phyloP scores from a whole-genome alignment of 1,140 invertebrate genomes.

The Samia ricini region DNA sequence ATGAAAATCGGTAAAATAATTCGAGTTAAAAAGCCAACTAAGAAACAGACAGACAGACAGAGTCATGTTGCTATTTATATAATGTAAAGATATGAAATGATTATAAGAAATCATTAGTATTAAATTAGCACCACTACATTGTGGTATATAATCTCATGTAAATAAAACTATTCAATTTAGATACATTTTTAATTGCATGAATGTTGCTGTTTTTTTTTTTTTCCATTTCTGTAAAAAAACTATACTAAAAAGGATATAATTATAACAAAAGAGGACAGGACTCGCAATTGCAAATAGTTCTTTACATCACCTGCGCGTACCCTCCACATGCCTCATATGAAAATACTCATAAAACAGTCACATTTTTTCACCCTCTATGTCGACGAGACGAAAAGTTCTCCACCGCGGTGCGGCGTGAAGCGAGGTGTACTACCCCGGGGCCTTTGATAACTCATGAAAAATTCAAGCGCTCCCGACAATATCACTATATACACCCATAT shows the following conservation, averaged over 20 bases:
- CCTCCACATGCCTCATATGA: slow-evolving; percentile 25
- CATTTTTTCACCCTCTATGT: slow-evolving; percentile 28
- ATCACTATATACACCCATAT: no score
- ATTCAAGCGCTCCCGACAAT: slow-evolving; percentile 49
- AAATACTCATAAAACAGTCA: slow-evolving; percentile 41
- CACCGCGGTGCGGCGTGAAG: slow-evolving; percentile 15
- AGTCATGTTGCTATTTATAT: no score
- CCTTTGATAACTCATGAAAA: slow-evolving; percentile 62
- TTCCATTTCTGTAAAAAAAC: not conserved
- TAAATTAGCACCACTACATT: no score
- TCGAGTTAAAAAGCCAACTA: no score
- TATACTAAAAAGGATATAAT: not conserved
- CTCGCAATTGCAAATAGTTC: slow-evolving; percentile 25
- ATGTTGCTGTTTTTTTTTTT: not conserved
- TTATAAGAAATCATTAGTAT: no score
- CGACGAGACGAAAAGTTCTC: slow-evolving; percentile 19
- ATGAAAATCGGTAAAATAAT: no score
- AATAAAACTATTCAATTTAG: slow-evolving; percentile 9
- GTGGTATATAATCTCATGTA: not conserved
- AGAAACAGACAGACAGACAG: no score
- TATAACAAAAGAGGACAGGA: not conserved
- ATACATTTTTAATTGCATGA: slow-evolving; percentile 10
- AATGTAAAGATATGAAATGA: no score
- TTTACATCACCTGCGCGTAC: slow-evolving; percentile 19
- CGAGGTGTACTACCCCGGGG: slow-evolving; percentile 33